Evolutionary conservation across 2,888 invertebrate genomes (phyloP), one percentile per base, ranked within the genome.

Genomic region (Ischnura elegans): DNA sequence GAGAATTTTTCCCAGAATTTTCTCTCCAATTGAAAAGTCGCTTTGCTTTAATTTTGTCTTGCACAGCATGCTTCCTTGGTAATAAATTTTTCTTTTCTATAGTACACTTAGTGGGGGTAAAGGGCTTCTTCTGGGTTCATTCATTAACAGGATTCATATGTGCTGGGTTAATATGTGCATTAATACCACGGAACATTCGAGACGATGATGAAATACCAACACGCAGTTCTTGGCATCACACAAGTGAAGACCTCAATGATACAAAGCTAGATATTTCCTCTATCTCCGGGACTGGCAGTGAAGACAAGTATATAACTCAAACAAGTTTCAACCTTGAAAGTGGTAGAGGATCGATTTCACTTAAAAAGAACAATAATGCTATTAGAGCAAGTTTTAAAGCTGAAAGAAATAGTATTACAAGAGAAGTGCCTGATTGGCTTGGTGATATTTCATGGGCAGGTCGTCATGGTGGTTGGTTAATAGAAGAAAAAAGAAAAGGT

Each of bases 101-200:
- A 42, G 43, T 90, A 19, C 55, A 90, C 0, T 13, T 61, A 1
- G 43, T 90, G n/a, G 90, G 90, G 5, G 61, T 66, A 61, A 61
- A 55, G 61, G 90, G 90, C n/a, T 61, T 90, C 61, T 90, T 90
- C 43, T 90, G 90, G 90, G 66, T 43, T n/a, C 45, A 90, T 66
- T 42, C 90, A 43, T 19, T 43, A 4, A 90, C 90, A n/a, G 90
- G 90, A 13, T 66, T n/a, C 16, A 10, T 90, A 13, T 90, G 90
- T 29, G 55, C 90, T 21, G 90, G 61, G 66, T 25, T 61, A 42
- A 90, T 90, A 25, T 90, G 42, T 42, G 13, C 25, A 0, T 43
- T 90, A 43, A 16, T 90, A n/a, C 90, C 90, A 3, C 29, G 66
- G 43, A 61, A 90, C 16, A 47, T n/a, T 42, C 19, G 43, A 42